These are phyloP conservation scores for Mellivora capensis DNA, from an alignment of 2,113 vertebrate genomes.

Conservation along the genomic window DNA sequence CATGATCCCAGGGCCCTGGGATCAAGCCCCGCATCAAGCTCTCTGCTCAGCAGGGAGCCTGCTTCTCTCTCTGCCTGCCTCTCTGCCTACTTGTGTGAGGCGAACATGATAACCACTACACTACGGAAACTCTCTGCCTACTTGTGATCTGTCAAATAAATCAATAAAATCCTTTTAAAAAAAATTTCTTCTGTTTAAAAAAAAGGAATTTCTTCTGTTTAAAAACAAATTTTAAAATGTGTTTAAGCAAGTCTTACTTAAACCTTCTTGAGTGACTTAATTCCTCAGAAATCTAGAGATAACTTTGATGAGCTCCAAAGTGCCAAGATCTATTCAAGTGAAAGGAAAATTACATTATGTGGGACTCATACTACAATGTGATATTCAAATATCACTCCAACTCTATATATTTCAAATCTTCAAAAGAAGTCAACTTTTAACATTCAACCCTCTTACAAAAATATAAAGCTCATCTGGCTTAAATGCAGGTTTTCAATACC, in stretches of 20 bases:
- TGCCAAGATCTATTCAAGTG: background rate
- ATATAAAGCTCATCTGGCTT: background rate
- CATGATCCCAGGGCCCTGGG: too few species aligned
- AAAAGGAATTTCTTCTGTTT: background rate
- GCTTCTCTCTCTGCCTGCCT: too few species aligned
- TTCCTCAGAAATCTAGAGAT: background rate
- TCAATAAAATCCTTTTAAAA: too few species aligned
- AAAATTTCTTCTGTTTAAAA: background rate
- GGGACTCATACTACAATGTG: background rate
- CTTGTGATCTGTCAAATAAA: too few species aligned
- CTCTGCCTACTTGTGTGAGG: too few species aligned
- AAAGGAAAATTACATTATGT: background rate
- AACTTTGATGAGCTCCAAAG: background rate
- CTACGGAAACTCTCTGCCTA: too few species aligned
- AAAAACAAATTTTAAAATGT: background rate
- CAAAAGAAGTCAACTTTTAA: background rate
- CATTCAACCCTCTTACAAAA: background rate
- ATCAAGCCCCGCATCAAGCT: too few species aligned
- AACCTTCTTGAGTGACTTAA: background rate
- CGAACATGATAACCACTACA: too few species aligned
- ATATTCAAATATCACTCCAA: constrained; percentile 9
- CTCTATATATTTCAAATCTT: background rate
- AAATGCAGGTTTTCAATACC: background rate
- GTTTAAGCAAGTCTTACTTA: background rate
- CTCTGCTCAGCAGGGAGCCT: too few species aligned